Percentiles rank a stretch among this genome's conserved stretches.
These are phyloP conservation scores for Carcharodon carcharias DNA, from an alignment of 2,797 vertebrate genomes.

Conservation along the genomic window DNA sequence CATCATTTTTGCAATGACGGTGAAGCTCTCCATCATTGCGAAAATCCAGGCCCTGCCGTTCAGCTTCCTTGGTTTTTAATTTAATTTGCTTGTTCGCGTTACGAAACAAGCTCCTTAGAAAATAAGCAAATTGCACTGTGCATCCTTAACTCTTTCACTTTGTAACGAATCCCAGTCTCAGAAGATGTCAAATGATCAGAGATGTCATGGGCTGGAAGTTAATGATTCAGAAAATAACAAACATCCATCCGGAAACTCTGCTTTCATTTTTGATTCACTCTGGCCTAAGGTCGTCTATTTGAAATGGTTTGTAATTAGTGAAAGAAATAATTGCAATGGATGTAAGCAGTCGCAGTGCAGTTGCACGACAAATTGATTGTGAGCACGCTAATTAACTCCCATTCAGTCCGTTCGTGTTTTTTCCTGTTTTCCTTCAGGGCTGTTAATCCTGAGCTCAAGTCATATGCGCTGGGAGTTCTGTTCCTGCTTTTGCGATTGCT, in stretches of 20 bases:
- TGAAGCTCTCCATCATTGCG: too few species aligned
- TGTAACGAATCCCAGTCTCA: background rate
- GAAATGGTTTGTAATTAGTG: slow-evolving; percentile 13
- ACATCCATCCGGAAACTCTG: background rate
- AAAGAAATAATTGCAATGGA: background rate
- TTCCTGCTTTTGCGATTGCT: slow-evolving; percentile 88
- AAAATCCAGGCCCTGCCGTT: too few species aligned
- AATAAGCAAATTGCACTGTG: background rate
- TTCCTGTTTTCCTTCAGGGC: slow-evolving; percentile 61
- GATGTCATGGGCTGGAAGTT: background rate
- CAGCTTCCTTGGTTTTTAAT: background rate
- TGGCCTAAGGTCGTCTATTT: background rate
- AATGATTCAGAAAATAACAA: background rate
- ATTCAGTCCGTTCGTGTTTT: background rate
- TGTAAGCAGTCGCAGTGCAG: background rate
- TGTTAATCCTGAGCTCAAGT: slow-evolving; percentile 93
- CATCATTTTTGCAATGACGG: too few species aligned
- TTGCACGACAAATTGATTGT: background rate
- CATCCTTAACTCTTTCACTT: background rate
- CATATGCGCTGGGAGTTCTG: slow-evolving; percentile 88
- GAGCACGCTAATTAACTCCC: background rate
- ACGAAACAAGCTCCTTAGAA: background rate
- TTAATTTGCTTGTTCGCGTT: background rate
- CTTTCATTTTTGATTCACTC: background rate
- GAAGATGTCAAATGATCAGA: too few species aligned